Evolutionary conservation across 2,797 vertebrate genomes (phyloP).

Genomic region (Sarcoramphus papa): DNA sequence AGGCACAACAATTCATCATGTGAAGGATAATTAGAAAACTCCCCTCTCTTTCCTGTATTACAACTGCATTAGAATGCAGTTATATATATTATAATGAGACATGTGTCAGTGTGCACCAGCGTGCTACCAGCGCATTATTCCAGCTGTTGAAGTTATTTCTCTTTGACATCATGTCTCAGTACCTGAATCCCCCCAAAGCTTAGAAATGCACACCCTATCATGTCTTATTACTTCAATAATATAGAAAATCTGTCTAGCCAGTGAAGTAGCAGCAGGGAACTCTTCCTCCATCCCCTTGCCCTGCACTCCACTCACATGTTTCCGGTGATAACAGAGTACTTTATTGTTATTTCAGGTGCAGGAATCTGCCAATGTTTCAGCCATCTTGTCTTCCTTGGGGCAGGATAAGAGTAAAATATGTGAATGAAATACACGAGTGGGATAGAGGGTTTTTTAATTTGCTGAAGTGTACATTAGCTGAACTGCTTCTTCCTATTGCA

Average conservation of each 20-base stretch:
- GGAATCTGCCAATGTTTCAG: constrained; percentile 34
- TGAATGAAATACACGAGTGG: constrained; percentile 46
- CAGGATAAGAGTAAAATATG: constrained; percentile 37
- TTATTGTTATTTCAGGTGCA: constrained; percentile 54
- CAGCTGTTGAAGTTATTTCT: background rate
- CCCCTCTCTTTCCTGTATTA: background rate
- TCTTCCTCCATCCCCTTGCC: background rate
- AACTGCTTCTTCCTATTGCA: background rate
- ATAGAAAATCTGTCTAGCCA: background rate
- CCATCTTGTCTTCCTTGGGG: constrained; percentile 47
- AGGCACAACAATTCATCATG: background rate
- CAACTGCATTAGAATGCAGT: background rate
- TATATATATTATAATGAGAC: background rate
- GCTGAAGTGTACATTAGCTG: background rate
- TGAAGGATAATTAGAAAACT: background rate
- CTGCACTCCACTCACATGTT: background rate
- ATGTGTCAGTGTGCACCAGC: background rate
- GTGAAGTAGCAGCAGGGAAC: background rate
- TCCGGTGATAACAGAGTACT: constrained; percentile 45
- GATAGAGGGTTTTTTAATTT: background rate
- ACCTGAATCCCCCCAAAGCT: background rate
- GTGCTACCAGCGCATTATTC: background rate
- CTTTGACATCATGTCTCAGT: background rate
- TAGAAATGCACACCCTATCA: background rate
- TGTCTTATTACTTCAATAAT: background rate